Base-by-base conservation (phyloP, 64 coral and sea anemone species). In the Montipora capricornis region DNA sequence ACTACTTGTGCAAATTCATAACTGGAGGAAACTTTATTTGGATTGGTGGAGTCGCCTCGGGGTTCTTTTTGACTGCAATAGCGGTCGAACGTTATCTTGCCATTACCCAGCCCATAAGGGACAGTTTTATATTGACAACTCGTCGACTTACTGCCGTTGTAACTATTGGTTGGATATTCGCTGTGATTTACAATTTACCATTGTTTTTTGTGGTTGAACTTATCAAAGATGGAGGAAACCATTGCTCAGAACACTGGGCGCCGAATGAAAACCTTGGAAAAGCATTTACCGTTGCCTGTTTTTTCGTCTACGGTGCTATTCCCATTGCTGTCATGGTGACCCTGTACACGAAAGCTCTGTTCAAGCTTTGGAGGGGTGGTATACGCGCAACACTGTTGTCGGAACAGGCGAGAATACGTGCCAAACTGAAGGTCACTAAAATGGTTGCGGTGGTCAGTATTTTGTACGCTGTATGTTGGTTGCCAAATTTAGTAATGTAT, bases 21-120 rank as follows among this genome's bases (percentile, higher is more conserved):
- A 95, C 94, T 57, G 94, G 89, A 3, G 94, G 94, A 8, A 95
- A 92, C 78, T 83, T 95, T 19, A 95, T 95, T n/a, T 92, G 94
- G 94, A 86, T 89, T 53, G 86, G 71, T 15, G 74, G 49, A 5
- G 74, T 75, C 15, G 74, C 68, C 2, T 93, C 83, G 37, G 73
- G 49, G 12, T 88, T 93, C 20, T 79, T 71, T 4, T 55, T 93
- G 14, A 83, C 87, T 0, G 44, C 47, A 5, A 76, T 93, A 4
- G 91, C 91, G 8, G 51, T 88, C 8, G 83, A 93, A 52, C 73
- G 91, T 19, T 88, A 69, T 26, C 47, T 44, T 51, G 83, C 83
- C 10, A 62, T 93, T 59, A 49, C 79, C 37, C 44, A 52, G 4
- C 91, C 91, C 8, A 8, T 78, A 8, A 22, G 47, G 6, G 53